Evolutionary conservation across 2,797 vertebrate genomes (phyloP).

Genomic region (Hyperoplus immaculatus): DNA sequence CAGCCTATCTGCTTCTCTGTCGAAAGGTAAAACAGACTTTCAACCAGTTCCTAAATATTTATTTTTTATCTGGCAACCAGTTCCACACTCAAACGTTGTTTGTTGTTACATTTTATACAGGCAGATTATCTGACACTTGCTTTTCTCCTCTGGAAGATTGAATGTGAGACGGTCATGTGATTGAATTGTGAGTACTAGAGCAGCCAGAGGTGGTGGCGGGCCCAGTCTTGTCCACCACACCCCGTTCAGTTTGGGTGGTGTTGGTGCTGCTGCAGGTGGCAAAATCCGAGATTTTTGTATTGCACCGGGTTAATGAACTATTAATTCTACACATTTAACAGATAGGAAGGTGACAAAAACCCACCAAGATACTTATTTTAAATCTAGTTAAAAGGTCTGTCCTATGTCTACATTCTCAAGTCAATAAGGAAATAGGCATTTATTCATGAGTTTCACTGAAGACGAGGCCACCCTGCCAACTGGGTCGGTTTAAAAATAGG

Average conservation of each 20-base stretch:
- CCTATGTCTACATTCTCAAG: background rate
- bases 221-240: conserved; percentile 49
- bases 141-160: conserved; percentile 16
- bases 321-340: background rate
- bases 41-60: too few species aligned
- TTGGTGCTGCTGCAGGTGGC: background rate
- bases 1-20: background rate
- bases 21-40: too few species aligned
- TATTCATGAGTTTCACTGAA: background rate
- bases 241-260: background rate
- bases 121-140: conserved; percentile 30
- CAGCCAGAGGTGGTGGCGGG: conserved; percentile 9
- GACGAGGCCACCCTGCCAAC: background rate
- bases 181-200: conserved; percentile 22
- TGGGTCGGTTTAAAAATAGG: background rate
- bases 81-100: background rate
- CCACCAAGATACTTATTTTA: background rate
- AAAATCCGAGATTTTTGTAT: background rate
- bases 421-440: background rate
- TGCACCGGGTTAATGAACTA: background rate
- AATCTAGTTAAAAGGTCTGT: background rate
- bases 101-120: conserved; percentile 17
- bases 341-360: background rate
- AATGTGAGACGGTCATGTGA: conserved; percentile 9
- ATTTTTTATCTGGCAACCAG: background rate